Percentiles rank a stretch among this genome's conserved stretches.
phyloP scores from a whole-genome alignment of 2,113 vertebrate species.

The Tenebrosternarchus preto region DNA sequence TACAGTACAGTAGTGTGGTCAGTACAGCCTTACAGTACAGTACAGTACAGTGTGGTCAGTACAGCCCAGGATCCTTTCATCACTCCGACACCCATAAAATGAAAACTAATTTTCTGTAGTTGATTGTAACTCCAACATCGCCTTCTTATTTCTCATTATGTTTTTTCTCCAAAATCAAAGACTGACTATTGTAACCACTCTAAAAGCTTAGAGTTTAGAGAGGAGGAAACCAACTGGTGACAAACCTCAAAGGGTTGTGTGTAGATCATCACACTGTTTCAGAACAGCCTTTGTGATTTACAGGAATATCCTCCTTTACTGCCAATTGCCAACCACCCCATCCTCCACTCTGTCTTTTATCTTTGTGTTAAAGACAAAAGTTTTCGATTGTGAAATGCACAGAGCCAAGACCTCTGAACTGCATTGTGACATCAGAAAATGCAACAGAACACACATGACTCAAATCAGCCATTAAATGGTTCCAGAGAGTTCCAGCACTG shows the following conservation, averaged over 20 bases:
- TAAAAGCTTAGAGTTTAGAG: background rate
- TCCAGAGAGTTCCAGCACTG: constrained; percentile 50
- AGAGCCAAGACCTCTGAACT: constrained; percentile 23
- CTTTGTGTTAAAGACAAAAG: constrained; percentile 54
- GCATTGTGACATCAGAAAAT: constrained; percentile 46
- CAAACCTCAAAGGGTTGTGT: background rate
- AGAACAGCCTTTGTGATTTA: background rate
- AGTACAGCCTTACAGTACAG: too few relatives aligned
- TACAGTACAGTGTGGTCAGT: background rate
- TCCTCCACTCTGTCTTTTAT: background rate
- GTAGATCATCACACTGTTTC: constrained; percentile 33
- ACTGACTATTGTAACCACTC: background rate
- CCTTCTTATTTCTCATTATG: constrained; percentile 37
- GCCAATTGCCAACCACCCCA: background rate
- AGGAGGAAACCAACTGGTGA: background rate
- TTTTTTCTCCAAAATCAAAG: constrained; percentile 9
- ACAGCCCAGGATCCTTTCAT: constrained; percentile 14
- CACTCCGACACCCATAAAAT: constrained; percentile 11
- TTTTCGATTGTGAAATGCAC: constrained; percentile 52
- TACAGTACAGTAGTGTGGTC: too few relatives aligned
- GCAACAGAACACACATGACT: constrained; percentile 61
- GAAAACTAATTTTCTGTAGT: constrained; percentile 18
- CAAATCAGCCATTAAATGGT: constrained; percentile 59
- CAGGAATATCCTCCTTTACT: constrained; percentile 30
- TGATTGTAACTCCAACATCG: constrained; percentile 6